phyloP scores from a whole-genome alignment of 30 jellyfish, hydroid and myxozoan genomes.

The Nemopilema nomurai region DNA sequence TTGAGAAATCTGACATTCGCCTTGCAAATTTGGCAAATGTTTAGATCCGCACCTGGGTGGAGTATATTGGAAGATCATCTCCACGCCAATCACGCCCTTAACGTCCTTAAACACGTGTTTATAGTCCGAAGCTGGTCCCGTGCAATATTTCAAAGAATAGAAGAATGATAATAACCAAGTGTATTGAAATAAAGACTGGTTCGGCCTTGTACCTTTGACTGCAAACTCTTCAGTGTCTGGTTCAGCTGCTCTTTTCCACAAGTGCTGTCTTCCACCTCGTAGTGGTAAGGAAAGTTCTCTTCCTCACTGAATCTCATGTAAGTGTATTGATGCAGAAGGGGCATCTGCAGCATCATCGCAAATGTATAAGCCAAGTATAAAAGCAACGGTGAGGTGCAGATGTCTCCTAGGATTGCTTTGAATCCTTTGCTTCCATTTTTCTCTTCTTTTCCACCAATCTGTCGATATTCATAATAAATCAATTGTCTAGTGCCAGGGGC shows the following conservation, averaged over 20 bases:
- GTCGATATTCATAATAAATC: too few relatives aligned
- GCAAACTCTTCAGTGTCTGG: conserved; percentile 35
- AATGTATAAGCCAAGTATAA: conserved; percentile 44
- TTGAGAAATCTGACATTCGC: too few relatives aligned
- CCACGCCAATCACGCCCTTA: too few relatives aligned
- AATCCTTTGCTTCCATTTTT: neutral
- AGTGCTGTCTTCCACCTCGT: conserved; percentile 17
- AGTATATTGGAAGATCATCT: too few relatives aligned
- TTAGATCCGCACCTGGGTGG: too few relatives aligned
- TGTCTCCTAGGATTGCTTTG: neutral
- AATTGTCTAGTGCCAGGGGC: too few relatives aligned
- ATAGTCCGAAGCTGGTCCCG: too few relatives aligned
- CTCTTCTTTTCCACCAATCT: neutral
- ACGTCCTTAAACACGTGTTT: too few relatives aligned
- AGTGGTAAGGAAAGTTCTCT: conserved; percentile 61
- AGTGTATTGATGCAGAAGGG: conserved; percentile 63
- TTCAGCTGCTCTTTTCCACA: conserved; percentile 34
- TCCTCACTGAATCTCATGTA: conserved; percentile 63
- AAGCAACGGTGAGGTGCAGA: conserved; percentile 40
- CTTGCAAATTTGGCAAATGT: too few relatives aligned
- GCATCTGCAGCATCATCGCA: conserved; percentile 69
- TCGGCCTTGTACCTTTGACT: conserved; percentile 56
- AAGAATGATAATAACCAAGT: too few relatives aligned
- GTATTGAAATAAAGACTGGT: too few relatives aligned
- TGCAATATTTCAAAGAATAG: too few relatives aligned